Conservation (phyloP, 1,140 invertebrate genomes). For the Whitmania pigra region DNA sequence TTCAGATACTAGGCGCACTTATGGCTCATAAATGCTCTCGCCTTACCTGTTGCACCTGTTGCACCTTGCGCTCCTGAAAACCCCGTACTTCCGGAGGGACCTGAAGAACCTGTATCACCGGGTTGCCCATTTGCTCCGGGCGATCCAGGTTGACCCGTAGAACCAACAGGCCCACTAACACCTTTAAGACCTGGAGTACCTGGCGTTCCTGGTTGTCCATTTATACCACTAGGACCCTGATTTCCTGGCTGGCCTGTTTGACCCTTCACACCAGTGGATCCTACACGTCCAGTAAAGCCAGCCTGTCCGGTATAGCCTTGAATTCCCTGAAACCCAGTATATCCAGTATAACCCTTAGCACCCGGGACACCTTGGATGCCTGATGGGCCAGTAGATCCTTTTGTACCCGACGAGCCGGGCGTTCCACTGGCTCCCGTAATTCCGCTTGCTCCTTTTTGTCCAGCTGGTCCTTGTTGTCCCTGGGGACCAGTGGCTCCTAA, state of each 20-base stretch:
- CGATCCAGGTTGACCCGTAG: slow-evolving; percentile 12
- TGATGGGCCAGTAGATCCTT: not conserved
- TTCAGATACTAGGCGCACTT: too few relatives aligned
- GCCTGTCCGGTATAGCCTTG: not conserved
- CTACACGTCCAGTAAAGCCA: slow-evolving; percentile 6
- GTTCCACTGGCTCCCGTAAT: not conserved
- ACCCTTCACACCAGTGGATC: slow-evolving; percentile 23
- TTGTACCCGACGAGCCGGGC: not conserved
- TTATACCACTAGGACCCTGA: slow-evolving; percentile 17
- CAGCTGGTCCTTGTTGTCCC: slow-evolving; percentile 24
- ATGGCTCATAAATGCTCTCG: not conserved
- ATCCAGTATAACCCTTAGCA: slow-evolving; percentile 22
- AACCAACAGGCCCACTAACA: slow-evolving; percentile 16
- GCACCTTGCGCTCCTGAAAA: not conserved
- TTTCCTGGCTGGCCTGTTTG: slow-evolving; percentile 21
- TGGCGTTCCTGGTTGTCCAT: slow-evolving; percentile 19
- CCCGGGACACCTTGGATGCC: slow-evolving; percentile 20
- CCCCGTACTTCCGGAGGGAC: not conserved
- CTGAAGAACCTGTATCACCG: slow-evolving; percentile 6
- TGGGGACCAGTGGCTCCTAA: slow-evolving; percentile 17
- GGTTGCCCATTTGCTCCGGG: not conserved
- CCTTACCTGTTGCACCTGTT: slow-evolving; percentile 7
- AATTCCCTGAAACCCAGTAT: not conserved
- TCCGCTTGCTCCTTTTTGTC: not conserved
- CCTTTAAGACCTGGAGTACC: not conserved